Evolutionary conservation across 2,113 vertebrate species (phyloP), one percentile per base, ranked within the genome.

Genomic region (Felis catus): DNA sequence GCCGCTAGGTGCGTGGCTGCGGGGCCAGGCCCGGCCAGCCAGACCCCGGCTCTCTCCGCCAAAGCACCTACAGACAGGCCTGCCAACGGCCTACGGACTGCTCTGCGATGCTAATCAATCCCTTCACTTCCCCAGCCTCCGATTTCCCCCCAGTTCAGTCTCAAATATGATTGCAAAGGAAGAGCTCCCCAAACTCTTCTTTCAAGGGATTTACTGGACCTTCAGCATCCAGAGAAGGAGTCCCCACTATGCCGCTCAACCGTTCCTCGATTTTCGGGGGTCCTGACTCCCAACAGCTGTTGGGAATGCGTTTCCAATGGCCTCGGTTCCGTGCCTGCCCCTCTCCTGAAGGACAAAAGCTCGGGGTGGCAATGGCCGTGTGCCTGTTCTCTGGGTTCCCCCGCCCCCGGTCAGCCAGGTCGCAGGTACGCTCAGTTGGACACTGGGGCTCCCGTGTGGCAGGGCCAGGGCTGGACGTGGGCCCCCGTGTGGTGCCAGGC

Each of bases 341-440:
- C 36, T n/a, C 10, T 48, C 13, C 27, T 5, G 8, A 0, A 48
- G 33, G 18, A 53, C 41, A 13, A 7, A 39, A 7, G 48, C 10
- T 48, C 41, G 8, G n/a, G 27, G 61, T 12, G 41, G 7, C 66
- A 4, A 7, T 4, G n/a, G 12, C 45, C 16, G 61, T 31, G 36
- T 13, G 6, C 14, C 36, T 55, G 10, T 23, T 48, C 33, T 23
- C 58, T 19, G 39, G 18, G 16, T 12, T 14, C 10, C 41, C 23
- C 2, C 1, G 12, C 8, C 13, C 21, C 66, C 9, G 23, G 19
- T 23, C 0, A 73, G 14, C 27, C 7, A 15, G 7, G 11, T 3
- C 0, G 0, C 58, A 5, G n/a, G 3, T 25, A 33, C 0, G 0
- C 7, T 7, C 74, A 84, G 31, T 15, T 0, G 0, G 55, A 29